A percentile compares a stretch with the other conserved stretches of the same genome.
phyloP scores from a whole-genome alignment of 2,888 invertebrate genomes.

The Sphinx pinastri region DNA sequence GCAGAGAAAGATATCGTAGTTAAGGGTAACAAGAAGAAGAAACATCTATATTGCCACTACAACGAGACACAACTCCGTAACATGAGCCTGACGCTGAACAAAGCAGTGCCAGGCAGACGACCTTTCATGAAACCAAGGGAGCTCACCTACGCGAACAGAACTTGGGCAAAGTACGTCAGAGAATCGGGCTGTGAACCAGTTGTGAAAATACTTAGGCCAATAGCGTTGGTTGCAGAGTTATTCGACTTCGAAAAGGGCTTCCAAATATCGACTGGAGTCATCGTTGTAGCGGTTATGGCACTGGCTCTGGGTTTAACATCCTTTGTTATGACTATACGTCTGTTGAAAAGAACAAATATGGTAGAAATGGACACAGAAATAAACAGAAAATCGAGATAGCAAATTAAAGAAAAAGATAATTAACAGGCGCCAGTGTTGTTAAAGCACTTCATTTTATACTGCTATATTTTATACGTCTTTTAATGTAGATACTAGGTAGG shows the following conservation, averaged over 20 bases:
- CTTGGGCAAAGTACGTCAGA: conserved; percentile 89
- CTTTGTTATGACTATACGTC: conserved; percentile 67
- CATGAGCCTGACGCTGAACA: conserved; percentile 74
- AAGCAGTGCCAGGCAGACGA: conserved; percentile 81
- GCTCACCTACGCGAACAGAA: conserved; percentile 84
- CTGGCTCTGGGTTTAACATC: conserved; percentile 59
- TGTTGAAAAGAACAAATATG: conserved; percentile 54
- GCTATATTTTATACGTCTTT: conserved; percentile 30
- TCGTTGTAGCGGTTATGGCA: conserved; percentile 66
- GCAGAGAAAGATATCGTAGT: conserved; percentile 85
- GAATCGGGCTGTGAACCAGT: conserved; percentile 86
- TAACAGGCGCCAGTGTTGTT: conserved; percentile 35
- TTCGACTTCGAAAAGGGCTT: conserved; percentile 45
- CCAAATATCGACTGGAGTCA: conserved; percentile 56
- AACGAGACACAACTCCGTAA: conserved; percentile 83
- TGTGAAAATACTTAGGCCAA: conserved; percentile 75
- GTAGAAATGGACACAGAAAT: conserved; percentile 58
- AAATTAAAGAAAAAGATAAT: conserved; percentile 35
- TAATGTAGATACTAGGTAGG: conserved; percentile 7
- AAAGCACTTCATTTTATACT: conserved; percentile 32
- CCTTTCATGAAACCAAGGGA: conserved; percentile 85
- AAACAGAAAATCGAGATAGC: conserved; percentile 68
- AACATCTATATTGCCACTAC: conserved; percentile 86
- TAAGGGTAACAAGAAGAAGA: conserved; percentile 86
- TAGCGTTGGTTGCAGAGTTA: conserved; percentile 63